phyloP scores from a whole-genome alignment of 2,888 invertebrate genomes.

The Nemotelus pantherinus region DNA sequence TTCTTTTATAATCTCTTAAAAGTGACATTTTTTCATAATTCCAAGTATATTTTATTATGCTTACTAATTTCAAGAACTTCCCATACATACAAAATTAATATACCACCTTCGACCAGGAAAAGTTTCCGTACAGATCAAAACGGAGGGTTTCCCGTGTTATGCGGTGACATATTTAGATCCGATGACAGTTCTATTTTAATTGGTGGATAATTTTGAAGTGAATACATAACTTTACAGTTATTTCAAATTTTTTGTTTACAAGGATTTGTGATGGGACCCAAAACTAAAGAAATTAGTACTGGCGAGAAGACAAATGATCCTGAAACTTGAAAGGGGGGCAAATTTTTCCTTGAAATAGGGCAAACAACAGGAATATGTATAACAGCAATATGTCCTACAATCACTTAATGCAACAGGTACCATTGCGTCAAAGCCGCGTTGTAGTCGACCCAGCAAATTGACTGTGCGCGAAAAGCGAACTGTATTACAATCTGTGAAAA shows the following conservation, averaged over 20 bases:
- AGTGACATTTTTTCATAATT: not conserved
- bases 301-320: not conserved
- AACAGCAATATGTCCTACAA: slow-evolving; percentile 3
- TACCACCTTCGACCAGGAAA: too few species aligned
- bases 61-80: not conserved
- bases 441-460: slow-evolving; percentile 20
- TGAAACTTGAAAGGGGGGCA: not conserved
- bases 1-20: not conserved
- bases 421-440: slow-evolving; percentile 9
- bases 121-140: not conserved
- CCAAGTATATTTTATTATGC: not conserved
- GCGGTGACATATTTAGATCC: not conserved
- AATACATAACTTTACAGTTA: not conserved
- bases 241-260: not conserved
- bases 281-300: slow-evolving; percentile 1
- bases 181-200: slow-evolving; percentile 1
- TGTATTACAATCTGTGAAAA: slow-evolving; percentile 11
- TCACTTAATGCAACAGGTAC: slow-evolving; percentile 1
- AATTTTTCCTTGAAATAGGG: slow-evolving; percentile 13
- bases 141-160: not conserved
- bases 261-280: not conserved
- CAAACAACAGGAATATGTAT: slow-evolving; percentile 3
- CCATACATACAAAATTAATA: too few species aligned
- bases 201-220: slow-evolving; percentile 3
- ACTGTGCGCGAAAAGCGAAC: slow-evolving; percentile 6